These are phyloP conservation scores for Oryctolagus cuniculus DNA, from an alignment of 2,113 vertebrate genomes.

Conservation along the genomic window DNA sequence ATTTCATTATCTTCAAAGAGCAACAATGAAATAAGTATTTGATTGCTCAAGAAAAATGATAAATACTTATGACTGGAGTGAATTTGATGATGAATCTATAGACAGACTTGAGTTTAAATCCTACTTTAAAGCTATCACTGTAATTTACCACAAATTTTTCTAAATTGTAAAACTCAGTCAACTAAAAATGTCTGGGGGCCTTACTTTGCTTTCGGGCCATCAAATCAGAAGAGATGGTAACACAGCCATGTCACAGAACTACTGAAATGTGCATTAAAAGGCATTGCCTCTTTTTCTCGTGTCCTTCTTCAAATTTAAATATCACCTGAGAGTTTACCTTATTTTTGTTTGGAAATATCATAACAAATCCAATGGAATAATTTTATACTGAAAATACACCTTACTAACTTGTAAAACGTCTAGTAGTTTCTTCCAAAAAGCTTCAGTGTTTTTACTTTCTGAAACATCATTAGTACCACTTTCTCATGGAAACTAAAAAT, in stretches of 20 bases:
- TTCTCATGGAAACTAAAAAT: slow-evolving; percentile 44
- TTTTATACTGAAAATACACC: background rate
- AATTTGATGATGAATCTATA: background rate
- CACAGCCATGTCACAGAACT: background rate
- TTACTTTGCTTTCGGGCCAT: background rate
- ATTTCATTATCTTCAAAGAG: background rate
- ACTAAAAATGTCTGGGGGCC: accelerated
- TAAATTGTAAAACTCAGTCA: background rate
- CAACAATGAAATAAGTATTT: background rate
- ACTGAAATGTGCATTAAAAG: accelerated
- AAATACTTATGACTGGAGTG: background rate
- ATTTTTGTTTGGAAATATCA: background rate
- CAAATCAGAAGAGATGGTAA: accelerated
- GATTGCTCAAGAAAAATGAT: background rate
- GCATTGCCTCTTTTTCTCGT: background rate
- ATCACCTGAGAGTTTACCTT: background rate
- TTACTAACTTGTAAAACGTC: background rate
- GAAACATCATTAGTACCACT: background rate
- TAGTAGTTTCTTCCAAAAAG: background rate
- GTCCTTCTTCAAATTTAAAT: background rate
- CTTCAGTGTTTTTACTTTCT: slow-evolving; percentile 35
- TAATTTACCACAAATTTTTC: background rate
- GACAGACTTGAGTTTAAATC: background rate
- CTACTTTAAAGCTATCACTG: background rate
- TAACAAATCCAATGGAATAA: background rate